Conservation (phyloP, 2,888 invertebrate species). For the Amiota mariae region DNA sequence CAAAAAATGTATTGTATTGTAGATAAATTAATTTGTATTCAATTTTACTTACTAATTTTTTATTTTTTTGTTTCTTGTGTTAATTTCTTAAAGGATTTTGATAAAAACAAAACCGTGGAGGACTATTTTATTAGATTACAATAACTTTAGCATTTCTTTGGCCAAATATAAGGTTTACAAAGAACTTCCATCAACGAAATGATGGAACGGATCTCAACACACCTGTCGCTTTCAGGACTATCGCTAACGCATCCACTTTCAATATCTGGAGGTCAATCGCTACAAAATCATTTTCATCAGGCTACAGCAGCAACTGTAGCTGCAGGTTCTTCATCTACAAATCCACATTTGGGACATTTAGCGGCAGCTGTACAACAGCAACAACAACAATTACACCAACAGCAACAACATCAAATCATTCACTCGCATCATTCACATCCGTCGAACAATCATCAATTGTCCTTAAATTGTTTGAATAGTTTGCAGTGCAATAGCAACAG, state of each 20-base stretch:
- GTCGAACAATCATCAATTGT: slow-evolving; percentile 66
- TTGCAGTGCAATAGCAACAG: slow-evolving; percentile 60
- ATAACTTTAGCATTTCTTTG: neutral
- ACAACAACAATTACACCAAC: slow-evolving; percentile 60
- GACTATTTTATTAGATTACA: neutral
- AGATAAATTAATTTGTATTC: no score
- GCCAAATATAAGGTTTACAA: neutral
- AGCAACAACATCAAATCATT: slow-evolving; percentile 39
- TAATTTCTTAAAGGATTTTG: neutral
- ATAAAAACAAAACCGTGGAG: neutral
- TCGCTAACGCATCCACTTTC: slow-evolving; percentile 73
- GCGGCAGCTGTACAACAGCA: slow-evolving; percentile 56
- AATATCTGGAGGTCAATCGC: slow-evolving; percentile 63
- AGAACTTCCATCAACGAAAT: slow-evolving; percentile 63
- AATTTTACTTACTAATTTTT: no score
- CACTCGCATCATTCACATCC: slow-evolving; percentile 26
- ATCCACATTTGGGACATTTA: slow-evolving; percentile 59
- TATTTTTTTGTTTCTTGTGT: neutral
- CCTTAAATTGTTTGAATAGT: slow-evolving; percentile 67
- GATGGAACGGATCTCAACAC: slow-evolving; percentile 74
- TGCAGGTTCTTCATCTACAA: slow-evolving; percentile 56
- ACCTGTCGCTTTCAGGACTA: slow-evolving; percentile 72
- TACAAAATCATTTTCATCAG: slow-evolving; percentile 70
- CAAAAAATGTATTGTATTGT: no score
- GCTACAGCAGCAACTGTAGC: slow-evolving; percentile 60